Evolutionary conservation across 2,113 vertebrate species (phyloP).

Genomic region (Lycaon pictus): DNA sequence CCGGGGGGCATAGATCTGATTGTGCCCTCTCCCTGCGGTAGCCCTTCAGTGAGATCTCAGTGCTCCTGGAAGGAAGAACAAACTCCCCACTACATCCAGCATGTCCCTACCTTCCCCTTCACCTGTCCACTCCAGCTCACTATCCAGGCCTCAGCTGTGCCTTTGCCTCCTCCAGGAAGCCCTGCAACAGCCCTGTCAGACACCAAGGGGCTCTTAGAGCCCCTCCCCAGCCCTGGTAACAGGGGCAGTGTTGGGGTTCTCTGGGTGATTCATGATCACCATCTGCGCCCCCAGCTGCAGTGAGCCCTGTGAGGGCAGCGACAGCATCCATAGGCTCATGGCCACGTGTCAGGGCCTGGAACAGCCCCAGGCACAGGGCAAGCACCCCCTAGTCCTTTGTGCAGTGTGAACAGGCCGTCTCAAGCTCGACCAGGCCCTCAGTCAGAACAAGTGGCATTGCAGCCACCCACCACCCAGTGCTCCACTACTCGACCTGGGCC

Average conservation of each 20-base stretch:
- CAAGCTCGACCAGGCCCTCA: background rate
- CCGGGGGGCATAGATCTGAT: too few species aligned
- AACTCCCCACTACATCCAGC: background rate
- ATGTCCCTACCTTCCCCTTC: too few species aligned
- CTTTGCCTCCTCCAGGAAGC: background rate
- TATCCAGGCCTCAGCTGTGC: background rate
- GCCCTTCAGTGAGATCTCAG: background rate
- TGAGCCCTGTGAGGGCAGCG: background rate
- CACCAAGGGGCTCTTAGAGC: background rate
- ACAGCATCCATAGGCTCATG: fast-evolving
- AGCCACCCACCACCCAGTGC: background rate
- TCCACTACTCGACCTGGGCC: background rate
- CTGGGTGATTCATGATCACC: background rate
- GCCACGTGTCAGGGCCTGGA: background rate
- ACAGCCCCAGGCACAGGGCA: background rate
- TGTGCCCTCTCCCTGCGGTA: too few species aligned
- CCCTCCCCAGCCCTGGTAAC: background rate
- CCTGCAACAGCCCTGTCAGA: background rate
- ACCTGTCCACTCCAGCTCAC: background rate
- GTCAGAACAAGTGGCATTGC: background rate
- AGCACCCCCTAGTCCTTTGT: background rate
- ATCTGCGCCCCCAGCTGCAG: background rate
- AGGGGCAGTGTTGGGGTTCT: background rate
- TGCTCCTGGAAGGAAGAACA: background rate
- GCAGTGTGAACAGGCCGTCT: background rate